phyloP scores from a whole-genome alignment of 2,113 vertebrate species.

The Procavia capensis region DNA sequence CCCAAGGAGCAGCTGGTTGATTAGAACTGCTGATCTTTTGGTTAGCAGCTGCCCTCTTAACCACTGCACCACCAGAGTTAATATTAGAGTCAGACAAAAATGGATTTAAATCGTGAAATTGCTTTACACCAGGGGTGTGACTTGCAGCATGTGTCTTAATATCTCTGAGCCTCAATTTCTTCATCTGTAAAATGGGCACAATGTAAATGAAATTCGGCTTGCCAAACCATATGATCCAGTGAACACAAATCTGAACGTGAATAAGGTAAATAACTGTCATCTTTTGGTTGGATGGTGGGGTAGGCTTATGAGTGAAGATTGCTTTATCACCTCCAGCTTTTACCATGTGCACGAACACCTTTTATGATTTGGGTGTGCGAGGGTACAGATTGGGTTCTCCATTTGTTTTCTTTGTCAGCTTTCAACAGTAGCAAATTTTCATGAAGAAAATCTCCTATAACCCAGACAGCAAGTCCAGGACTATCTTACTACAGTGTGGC shows the following conservation, averaged over 20 bases:
- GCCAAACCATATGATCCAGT: background rate
- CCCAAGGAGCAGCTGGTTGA: too few species aligned
- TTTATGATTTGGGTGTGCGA: background rate
- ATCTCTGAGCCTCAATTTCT: background rate
- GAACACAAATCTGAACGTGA: background rate
- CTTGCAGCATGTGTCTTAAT: background rate
- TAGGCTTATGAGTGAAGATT: background rate
- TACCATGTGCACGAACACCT: too few species aligned
- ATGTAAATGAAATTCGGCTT: background rate
- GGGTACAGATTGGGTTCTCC: background rate
- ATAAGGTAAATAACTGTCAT: background rate
- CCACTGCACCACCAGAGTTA: too few species aligned
- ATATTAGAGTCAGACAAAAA: background rate
- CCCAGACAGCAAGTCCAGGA: background rate
- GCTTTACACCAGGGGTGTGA: background rate
- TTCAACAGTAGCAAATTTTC: background rate
- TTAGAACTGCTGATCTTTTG: too few species aligned
- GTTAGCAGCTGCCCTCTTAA: too few species aligned
- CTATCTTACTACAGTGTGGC: background rate
- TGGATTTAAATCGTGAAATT: background rate
- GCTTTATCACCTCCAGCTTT: background rate
- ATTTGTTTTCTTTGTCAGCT: background rate
- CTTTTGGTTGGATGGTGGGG: background rate
- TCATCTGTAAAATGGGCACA: background rate
- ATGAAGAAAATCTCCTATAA: background rate